Conservation (phyloP, 2,113 vertebrate genomes). For the Thalassarche chlororhynchos region DNA sequence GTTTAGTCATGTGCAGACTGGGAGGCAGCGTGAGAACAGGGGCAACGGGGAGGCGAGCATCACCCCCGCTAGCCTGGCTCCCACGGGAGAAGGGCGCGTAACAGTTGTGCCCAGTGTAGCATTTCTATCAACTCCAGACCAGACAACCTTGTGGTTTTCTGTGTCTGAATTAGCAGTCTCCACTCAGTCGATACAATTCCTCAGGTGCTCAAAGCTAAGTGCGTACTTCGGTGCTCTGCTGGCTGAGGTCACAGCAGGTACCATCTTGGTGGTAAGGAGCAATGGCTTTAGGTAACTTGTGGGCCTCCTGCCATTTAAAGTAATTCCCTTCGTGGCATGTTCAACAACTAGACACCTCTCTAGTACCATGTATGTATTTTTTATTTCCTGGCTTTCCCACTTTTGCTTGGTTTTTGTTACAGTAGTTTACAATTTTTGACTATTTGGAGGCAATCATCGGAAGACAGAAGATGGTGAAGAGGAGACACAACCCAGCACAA, state of each 20-base stretch:
- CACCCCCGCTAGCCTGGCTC: background rate
- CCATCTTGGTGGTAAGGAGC: background rate
- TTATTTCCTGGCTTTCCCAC: background rate
- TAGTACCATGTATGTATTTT: background rate
- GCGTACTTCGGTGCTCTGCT: background rate
- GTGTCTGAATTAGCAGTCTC: background rate
- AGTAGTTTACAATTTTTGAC: background rate
- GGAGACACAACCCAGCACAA: background rate
- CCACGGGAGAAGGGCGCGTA: rapidly evolving
- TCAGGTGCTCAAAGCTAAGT: background rate
- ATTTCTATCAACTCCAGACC: background rate
- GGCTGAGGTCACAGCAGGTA: background rate
- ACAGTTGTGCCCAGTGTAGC: background rate
- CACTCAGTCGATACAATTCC: too few relatives aligned
- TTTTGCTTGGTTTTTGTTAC: background rate
- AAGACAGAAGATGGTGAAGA: background rate
- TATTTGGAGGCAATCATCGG: background rate
- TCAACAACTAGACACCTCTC: background rate
- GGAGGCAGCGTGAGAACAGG: background rate
- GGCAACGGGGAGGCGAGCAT: background rate
- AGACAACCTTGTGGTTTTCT: background rate
- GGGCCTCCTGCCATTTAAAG: background rate
- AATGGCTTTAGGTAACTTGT: background rate
- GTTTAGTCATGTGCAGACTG: background rate
- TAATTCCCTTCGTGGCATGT: background rate